Base-by-base conservation (phyloP, 2,797 vertebrate genomes). In the Pseudochromis fuscus region DNA sequence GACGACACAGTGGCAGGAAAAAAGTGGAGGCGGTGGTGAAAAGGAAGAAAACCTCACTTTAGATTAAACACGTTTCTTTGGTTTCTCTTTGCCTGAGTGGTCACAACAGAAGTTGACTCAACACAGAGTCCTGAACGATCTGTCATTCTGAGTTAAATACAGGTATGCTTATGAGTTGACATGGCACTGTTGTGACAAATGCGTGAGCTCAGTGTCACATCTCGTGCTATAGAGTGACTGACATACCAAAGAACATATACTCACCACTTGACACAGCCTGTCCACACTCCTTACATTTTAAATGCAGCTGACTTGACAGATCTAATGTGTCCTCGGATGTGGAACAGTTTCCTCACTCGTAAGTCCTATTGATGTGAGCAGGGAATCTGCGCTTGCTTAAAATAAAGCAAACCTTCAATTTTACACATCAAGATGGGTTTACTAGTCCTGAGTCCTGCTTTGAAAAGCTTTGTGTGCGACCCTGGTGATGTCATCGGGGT, bases 131-230 rank as follows among this genome's bases (percentile, higher is more conserved):
- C 50, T 64, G 68, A 74, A 77, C 44, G 42, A 75, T 72, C 72
- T 87, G 87, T 89, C 87, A 75, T 25, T 40, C 61, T 57, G 57
- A 56, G 78, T 89, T 89, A 88, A 25, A 76, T 10, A 69, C 81
- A 84, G 77, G 82, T 82, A 74, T 85, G 84, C 70, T 81, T 61
- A 74, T 50, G 69, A 82, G 77, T 37, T 71, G 83, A 88, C 72
- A 21, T 10, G 70, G 37, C 53, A 11, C 75, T 82, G 88, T 89
- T 83, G 85, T 89, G 87, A 90, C 91, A 88, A 75, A 82, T 67
- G 73, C 65, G 5, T 40, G 65, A 79, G 87, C 83, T 87, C 87
- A 71, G 83, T 87, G 89, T 86, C 87, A 85, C 87, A 84, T 88
- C 83, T 78, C 57, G 16, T 85, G 25, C 33, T 63, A 59, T 15